These are phyloP conservation scores for Mya arenaria DNA, from an alignment of 1,140 invertebrate genomes.

Conservation along the genomic window DNA sequence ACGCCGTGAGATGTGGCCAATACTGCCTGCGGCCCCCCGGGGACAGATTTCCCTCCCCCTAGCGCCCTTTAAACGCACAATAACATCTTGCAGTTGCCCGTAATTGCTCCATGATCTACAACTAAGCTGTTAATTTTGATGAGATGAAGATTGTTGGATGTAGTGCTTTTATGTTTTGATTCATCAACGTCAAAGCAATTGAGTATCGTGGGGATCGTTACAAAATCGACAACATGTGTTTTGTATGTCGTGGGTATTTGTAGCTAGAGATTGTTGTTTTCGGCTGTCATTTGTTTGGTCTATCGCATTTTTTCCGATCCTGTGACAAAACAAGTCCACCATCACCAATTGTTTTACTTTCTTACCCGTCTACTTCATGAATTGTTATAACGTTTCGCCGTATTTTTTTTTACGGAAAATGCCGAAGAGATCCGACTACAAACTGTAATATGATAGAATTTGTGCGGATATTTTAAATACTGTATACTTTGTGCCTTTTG, in stretches of 20 bases:
- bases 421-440: too few species aligned
- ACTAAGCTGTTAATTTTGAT: constrained; percentile 13
- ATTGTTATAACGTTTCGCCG: too few species aligned
- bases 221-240: not conserved
- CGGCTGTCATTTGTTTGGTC: too few species aligned
- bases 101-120: constrained; percentile 23
- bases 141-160: constrained; percentile 33
- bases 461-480: too few species aligned
- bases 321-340: too few species aligned
- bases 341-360: too few species aligned
- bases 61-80: not conserved
- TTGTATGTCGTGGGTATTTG: not conserved
- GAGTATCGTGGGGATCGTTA: not conserved
- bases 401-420: too few species aligned
- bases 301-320: too few species aligned
- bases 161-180: constrained; percentile 23
- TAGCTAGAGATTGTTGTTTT: too few species aligned
- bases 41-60: constrained; percentile 8
- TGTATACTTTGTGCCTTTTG: too few species aligned
- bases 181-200: constrained; percentile 52
- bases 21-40: constrained; percentile 1
- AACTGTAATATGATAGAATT: too few species aligned
- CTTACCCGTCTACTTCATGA: too few species aligned
- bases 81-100: constrained; percentile 42
- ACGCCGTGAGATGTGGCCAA: not conserved